Evolutionary conservation across 2,113 vertebrate genomes (phyloP).

Genomic region (Gorsachius goisagi): DNA sequence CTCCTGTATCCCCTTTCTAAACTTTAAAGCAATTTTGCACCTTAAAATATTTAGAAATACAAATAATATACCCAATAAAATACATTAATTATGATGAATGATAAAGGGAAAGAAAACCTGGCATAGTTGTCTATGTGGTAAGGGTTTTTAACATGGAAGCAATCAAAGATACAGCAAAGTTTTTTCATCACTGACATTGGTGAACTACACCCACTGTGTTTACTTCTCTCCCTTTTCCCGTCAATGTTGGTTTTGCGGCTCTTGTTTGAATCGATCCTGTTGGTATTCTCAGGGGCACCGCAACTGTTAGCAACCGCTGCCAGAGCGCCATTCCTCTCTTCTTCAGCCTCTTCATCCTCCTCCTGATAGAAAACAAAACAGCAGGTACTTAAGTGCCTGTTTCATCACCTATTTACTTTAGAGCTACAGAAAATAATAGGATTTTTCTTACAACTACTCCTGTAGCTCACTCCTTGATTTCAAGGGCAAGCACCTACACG

Average conservation of each 20-base stretch:
- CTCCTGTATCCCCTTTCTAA: neutral
- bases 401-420: neutral
- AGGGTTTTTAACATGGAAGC: slow-evolving; percentile 86
- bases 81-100: slow-evolving; percentile 88
- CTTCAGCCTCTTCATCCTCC: slow-evolving; percentile 61
- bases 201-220: slow-evolving; percentile 62
- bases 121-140: slow-evolving; percentile 94
- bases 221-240: slow-evolving; percentile 69
- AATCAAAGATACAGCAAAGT: slow-evolving; percentile 76
- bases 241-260: slow-evolving; percentile 63
- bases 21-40: neutral
- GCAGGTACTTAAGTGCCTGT: neutral
- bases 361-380: slow-evolving; percentile 27
- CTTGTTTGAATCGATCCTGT: slow-evolving; percentile 36
- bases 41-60: slow-evolving; percentile 78
- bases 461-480: neutral
- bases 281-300: slow-evolving; percentile 70
- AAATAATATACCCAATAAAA: slow-evolving; percentile 93
- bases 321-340: slow-evolving; percentile 82
- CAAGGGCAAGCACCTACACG: neutral
- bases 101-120: slow-evolving; percentile 85
- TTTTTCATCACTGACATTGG: slow-evolving; percentile 72
- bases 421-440: neutral
- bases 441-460: neutral
- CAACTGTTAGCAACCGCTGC: slow-evolving; percentile 75